A percentile compares a stretch with the other conserved stretches of the same genome.
Evolutionary conservation across 1,140 invertebrate genomes (phyloP).

Genomic region (Batillaria attramentaria): DNA sequence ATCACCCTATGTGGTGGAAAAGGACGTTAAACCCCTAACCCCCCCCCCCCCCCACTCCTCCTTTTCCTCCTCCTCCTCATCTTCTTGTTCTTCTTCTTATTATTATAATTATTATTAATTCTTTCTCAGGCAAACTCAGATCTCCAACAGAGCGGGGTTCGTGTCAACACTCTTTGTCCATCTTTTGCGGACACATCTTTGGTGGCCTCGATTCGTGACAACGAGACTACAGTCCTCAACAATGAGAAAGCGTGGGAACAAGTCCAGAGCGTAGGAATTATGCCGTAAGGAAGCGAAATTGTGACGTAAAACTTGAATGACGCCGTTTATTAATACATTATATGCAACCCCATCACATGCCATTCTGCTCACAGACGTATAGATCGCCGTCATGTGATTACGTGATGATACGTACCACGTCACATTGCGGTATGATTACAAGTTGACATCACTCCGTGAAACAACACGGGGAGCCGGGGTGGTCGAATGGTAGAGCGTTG

Average conservation of each 20-base stretch:
- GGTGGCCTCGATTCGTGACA: constrained; percentile 26
- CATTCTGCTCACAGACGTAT: neutral
- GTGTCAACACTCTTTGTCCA: constrained; percentile 52
- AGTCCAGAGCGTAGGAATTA: constrained; percentile 43
- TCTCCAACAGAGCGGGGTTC: constrained; percentile 36
- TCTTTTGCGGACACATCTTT: constrained; percentile 55
- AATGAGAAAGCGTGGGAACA: constrained; percentile 27
- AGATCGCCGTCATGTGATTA: neutral
- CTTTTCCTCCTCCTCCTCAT: too few species aligned
- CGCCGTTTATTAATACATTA: too few species aligned
- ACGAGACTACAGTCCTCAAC: neutral
- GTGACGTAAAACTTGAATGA: too few species aligned
- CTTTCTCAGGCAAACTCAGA: constrained; percentile 44
- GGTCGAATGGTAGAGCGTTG: too few species aligned
- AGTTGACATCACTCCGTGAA: neutral
- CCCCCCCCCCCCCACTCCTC: too few species aligned
- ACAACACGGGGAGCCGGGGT: neutral
- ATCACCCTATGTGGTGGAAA: neutral
- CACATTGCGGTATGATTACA: neutral
- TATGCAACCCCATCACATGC: too few species aligned
- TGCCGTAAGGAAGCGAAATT: constrained; percentile 47
- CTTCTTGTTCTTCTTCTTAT: neutral
- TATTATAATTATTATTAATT: constrained; percentile 14
- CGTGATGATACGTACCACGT: neutral
- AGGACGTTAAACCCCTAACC: too few species aligned